phyloP scores from a whole-genome alignment of 2,113 vertebrate species.

The Calypte anna region DNA sequence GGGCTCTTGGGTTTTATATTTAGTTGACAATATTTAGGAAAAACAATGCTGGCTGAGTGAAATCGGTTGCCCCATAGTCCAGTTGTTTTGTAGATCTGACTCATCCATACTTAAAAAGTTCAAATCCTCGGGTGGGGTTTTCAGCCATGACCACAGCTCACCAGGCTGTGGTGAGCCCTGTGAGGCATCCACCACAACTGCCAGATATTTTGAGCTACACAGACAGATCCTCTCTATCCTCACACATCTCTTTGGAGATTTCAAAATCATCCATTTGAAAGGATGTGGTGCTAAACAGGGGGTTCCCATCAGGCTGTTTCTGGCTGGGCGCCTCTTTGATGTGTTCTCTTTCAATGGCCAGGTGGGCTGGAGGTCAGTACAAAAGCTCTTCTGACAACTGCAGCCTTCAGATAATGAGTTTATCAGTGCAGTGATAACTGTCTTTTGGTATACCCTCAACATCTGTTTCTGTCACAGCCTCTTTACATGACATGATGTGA shows the following conservation, averaged over 20 bases:
- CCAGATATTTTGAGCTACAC: not conserved
- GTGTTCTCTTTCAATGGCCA: not conserved
- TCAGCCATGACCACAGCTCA: not conserved
- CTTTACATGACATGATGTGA: not conserved
- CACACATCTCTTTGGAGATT: not conserved
- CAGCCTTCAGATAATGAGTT: not conserved
- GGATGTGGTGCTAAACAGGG: not conserved
- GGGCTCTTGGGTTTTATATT: not conserved
- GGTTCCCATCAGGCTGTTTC: not conserved
- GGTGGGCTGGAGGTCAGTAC: not conserved
- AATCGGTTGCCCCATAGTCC: not conserved
- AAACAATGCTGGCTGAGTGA: not conserved
- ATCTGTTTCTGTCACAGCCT: not conserved
- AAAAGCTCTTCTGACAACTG: not conserved
- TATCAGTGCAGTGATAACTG: not conserved
- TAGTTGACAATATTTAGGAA: not conserved
- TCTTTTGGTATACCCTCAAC: not conserved
- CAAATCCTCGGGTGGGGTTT: not conserved
- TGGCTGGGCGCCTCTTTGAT: not conserved
- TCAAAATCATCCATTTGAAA: not conserved
- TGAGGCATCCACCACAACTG: accelerated
- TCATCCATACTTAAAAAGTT: not conserved
- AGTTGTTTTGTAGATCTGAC: not conserved
- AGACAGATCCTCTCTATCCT: not conserved
- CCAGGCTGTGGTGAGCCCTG: not conserved